Percentiles rank a stretch among this genome's conserved stretches.
Conservation (phyloP, 2,797 vertebrate genomes). For the Halcyon leucocephala region DNA sequence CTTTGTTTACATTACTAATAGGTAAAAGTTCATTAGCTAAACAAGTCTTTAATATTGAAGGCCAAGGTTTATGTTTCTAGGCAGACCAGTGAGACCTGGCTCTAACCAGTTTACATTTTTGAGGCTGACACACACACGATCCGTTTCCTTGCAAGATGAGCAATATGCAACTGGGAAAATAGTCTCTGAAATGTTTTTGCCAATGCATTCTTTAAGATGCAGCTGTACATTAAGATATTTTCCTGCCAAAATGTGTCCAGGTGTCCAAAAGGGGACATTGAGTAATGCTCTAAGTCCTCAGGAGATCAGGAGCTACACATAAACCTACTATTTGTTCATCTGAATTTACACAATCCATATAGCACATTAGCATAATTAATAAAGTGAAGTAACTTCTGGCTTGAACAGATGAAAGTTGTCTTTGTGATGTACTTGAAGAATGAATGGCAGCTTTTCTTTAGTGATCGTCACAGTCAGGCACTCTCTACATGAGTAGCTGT, state of each 20-base stretch:
- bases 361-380: not conserved
- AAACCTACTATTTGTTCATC: not conserved
- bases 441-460: not conserved
- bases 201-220: not conserved
- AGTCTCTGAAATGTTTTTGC: not conserved
- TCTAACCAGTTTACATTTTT: not conserved
- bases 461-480: not conserved
- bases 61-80: not conserved
- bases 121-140: not conserved
- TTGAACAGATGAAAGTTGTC: not conserved
- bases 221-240: not conserved
- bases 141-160: not conserved
- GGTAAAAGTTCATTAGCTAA: not conserved
- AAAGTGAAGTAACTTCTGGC: not conserved
- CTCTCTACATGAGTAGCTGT: too few relatives aligned
- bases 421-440: not conserved
- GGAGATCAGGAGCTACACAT: not conserved
- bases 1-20: not conserved
- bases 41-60: not conserved
- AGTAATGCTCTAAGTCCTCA: not conserved
- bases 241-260: not conserved
- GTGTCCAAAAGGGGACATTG: fast-evolving
- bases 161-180: not conserved
- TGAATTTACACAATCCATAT: not conserved
- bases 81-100: not conserved